These are phyloP conservation scores for Strix aluco DNA, from an alignment of 2,113 vertebrate species.

Conservation along the genomic window DNA sequence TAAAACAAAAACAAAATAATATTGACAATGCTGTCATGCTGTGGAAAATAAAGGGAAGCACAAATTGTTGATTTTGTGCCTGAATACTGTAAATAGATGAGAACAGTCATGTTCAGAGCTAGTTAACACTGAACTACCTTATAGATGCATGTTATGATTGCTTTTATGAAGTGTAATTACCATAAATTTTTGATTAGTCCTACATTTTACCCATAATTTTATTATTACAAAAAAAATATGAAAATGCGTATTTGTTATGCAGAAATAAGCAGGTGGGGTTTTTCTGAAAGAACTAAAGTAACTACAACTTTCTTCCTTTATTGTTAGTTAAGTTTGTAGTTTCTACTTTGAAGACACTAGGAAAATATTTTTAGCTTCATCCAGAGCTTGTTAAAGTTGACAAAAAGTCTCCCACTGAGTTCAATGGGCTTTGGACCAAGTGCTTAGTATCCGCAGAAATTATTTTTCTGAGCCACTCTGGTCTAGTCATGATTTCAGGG, in stretches of 20 bases:
- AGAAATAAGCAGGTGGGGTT: neutral
- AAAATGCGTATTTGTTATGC: neutral
- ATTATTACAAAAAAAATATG: neutral
- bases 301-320: neutral
- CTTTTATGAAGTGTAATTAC: neutral
- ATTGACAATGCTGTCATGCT: neutral
- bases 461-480: neutral
- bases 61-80: neutral
- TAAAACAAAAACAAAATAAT: neutral
- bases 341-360: neutral
- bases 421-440: neutral
- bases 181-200: neutral
- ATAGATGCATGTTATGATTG: neutral
- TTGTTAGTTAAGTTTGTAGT: neutral
- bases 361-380: neutral
- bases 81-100: neutral
- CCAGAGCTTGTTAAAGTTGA: neutral
- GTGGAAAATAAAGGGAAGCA: neutral
- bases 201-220: neutral
- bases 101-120: neutral
- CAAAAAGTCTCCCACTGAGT: neutral
- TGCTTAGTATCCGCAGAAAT: neutral
- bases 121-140: neutral
- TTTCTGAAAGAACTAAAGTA: neutral
- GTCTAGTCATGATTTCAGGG: neutral